phyloP scores from a whole-genome alignment of 1,140 invertebrate genomes.

The Leucophenga varia region DNA sequence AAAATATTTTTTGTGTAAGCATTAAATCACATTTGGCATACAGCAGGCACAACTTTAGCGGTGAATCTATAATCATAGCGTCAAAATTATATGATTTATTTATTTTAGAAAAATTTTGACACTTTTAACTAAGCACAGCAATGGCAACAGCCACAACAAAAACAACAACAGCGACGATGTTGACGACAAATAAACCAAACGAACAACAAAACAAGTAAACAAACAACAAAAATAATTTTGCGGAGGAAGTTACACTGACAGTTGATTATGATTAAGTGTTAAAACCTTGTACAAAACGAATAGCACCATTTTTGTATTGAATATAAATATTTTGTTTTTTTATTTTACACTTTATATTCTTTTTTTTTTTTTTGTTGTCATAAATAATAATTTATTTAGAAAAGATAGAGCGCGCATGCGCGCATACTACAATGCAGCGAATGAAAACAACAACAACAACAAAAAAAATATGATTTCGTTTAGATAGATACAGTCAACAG shows the following conservation, averaged over 20 bases:
- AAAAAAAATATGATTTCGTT: too few species aligned
- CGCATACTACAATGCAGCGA: neutral
- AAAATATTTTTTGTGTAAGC: too few species aligned
- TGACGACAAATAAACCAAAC: neutral
- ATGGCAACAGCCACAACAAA: neutral
- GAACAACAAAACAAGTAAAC: neutral
- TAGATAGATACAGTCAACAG: too few species aligned
- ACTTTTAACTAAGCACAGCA: neutral
- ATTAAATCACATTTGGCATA: too few species aligned
- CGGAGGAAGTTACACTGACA: conserved; percentile 39
- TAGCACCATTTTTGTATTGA: too few species aligned
- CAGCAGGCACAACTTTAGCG: too few species aligned
- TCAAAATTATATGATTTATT: conserved; percentile 19
- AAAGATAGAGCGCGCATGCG: neutral
- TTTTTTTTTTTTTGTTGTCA: too few species aligned
- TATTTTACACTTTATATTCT: too few species aligned
- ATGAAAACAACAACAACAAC: neutral
- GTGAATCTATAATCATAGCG: neutral
- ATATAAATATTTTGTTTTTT: too few species aligned
- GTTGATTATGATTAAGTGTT: conserved; percentile 55
- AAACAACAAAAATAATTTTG: conserved; percentile 18
- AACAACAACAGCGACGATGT: neutral
- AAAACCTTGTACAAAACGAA: conserved; percentile 21
- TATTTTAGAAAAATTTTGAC: conserved; percentile 1
- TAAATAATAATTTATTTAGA: conserved; percentile 29